Percentiles rank a stretch among this genome's conserved stretches.
Evolutionary conservation across 2,113 vertebrate genomes (phyloP).

Genomic region (Meleagris gallopavo): DNA sequence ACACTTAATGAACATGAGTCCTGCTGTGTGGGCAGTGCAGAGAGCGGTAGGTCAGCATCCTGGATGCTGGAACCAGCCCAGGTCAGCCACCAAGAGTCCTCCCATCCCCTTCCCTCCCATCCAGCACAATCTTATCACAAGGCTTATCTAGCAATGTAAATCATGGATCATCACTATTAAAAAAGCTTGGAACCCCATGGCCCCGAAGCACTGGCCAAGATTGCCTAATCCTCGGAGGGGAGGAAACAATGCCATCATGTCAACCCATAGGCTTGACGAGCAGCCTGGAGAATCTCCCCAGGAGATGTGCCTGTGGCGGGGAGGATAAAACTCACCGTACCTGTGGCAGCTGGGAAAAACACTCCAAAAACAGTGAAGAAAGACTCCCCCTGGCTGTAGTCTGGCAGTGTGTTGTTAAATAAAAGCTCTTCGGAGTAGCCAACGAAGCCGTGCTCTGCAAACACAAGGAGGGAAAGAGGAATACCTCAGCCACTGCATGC

Average conservation of each 20-base stretch:
- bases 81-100: neutral
- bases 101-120: neutral
- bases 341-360: conserved; percentile 97
- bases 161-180: neutral
- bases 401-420: conserved; percentile 86
- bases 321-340: conserved; percentile 65
- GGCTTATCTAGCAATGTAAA: neutral
- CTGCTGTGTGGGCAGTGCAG: neutral
- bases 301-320: accelerated
- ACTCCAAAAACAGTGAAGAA: conserved; percentile 98
- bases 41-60: neutral
- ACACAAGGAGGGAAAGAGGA: neutral
- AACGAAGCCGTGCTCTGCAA: conserved; percentile 89
- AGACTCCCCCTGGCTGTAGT: conserved; percentile 90
- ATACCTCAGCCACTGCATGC: neutral
- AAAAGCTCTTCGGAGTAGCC: conserved; percentile 89
- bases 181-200: neutral
- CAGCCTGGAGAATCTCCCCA: neutral
- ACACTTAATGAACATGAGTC: neutral
- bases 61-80: neutral
- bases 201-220: neutral
- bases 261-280: neutral
- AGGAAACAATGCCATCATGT: neutral
- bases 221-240: neutral
- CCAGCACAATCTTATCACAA: neutral